Evolutionary conservation across 2,113 vertebrate species (phyloP), one percentile per base, ranked within the genome.

Genomic region (Scalopus aquaticus): DNA sequence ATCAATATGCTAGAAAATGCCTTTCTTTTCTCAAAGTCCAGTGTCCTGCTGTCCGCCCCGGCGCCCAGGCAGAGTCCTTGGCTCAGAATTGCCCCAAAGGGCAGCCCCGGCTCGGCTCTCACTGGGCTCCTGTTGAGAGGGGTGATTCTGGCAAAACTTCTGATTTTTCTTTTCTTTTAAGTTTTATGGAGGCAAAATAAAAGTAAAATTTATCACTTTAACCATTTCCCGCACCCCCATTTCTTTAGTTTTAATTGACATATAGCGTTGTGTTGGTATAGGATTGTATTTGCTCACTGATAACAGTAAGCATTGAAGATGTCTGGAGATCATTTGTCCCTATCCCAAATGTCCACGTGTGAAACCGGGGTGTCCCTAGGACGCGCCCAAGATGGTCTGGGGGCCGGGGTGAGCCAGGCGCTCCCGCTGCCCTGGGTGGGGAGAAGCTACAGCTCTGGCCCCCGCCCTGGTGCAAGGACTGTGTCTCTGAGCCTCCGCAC

Each of bases 391-490:
- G 16, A 19, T 28, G 32, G 20, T n/a, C n/a, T 4, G 4, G n/a
- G 35, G 67, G 8, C 19, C 8, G 22, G 19, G 67, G 37, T 42
- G 22, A 28, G 39, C 17, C 5, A 10, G n/a, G 3, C 2, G 16
- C 42, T 37, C 81, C 24, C 28, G 4, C 35, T 16, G 39, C 32
- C 24, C 28, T 28, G 22, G 26, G 7, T 8, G 6, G 65, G 28
- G 5, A 19, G 70, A 73, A 15, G 19, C 70, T n/a, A 37, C 44
- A 32, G 26, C 26, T n/a, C 58, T 0, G 3, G 0, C 17, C 16
- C 17, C 37, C 28, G 30, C 51, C 32, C 0, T 0, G 9, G 30
- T 2, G 42, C 16, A 1, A 26, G 54, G 12, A n/a, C n/a, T 2
- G 1, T 1, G 9, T 58, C 42, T 26, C 17, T n/a, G 46, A 72